Conservation (phyloP, 2,888 invertebrate genomes). For the Erpobdella octoculata region DNA sequence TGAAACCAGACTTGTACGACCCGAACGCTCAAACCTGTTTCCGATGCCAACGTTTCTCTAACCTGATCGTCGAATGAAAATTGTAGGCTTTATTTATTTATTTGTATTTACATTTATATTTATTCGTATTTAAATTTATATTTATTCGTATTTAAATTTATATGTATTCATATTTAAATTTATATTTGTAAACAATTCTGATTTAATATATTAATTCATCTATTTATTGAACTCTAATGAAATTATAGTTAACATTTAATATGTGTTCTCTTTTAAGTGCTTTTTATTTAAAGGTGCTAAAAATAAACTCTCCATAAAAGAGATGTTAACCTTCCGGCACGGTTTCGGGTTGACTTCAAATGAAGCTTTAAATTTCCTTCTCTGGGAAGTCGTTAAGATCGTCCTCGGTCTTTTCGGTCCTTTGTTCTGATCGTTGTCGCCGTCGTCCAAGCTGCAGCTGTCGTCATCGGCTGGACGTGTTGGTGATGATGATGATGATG, state of each 20-base stretch:
- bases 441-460: conserved; percentile 47
- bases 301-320: no score
- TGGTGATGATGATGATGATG: conserved; percentile 6
- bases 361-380: conserved; percentile 93
- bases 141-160: no score
- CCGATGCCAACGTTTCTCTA: conserved; percentile 93
- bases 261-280: neutral
- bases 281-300: neutral
- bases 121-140: no score
- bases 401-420: conserved; percentile 94
- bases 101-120: no score
- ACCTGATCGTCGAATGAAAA: no score
- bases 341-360: conserved; percentile 97
- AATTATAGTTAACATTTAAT: neutral
- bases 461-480: conserved; percentile 43
- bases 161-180: no score
- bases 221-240: neutral
- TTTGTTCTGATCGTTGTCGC: conserved; percentile 46
- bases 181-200: neutral
- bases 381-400: conserved; percentile 89
- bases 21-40: conserved; percentile 90
- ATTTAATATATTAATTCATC: neutral
- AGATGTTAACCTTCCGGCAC: conserved; percentile 68
- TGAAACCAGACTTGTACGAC: conserved; percentile 99
- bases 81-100: no score